Base-by-base conservation (phyloP, 2,113 vertebrate genomes). In the Pseudopipra pipra region DNA sequence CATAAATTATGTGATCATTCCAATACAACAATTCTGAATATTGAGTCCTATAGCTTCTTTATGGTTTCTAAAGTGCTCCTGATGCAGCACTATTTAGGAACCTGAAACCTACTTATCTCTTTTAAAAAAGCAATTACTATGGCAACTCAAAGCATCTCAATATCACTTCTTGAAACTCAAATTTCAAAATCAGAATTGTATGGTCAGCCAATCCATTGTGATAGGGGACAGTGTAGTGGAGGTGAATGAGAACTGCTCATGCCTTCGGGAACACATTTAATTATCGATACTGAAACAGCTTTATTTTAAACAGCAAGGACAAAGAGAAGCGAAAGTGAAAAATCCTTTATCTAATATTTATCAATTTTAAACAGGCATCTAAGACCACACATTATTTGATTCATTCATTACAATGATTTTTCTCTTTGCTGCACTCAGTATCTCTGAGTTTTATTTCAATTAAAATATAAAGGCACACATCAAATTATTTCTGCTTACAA, bases 1-100 rank as follows among this genome's bases (percentile, higher is more conserved):
- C 82, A 88, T 94, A 95, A 96, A 79, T 94, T 80, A 93, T 89
- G 73, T 89, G 71, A 90, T 96, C 93, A 97, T 96, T 96, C 55
- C 52, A 76, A 65, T 90, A 73, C 81, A 96, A 90, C 39, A 90
- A 17, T 89, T 85, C 41, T 80, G 67, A 77, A 91, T 79, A 70
- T 39, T 14, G 67, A 68, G 47, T 74, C 74, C 47, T 94, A 39
- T 75, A 95, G 47, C 68, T 93, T 75, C 78, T 73, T 95, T 89
- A 90, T 28, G 77, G 52, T 78, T 92, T 95, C 70, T 71, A 71
- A 96, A 90, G 91, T 2, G 9, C 23, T 90, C 44, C 58, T 85
- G 52, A 58, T 91, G 61, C 46, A 82, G 37, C 44, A 55, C 15
- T 86, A 23, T 91, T 87, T 63, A 77, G 77, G 28, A 95, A 77